phyloP scores from a whole-genome alignment of 2,113 vertebrate genomes.

The Aegithalos caudatus region DNA sequence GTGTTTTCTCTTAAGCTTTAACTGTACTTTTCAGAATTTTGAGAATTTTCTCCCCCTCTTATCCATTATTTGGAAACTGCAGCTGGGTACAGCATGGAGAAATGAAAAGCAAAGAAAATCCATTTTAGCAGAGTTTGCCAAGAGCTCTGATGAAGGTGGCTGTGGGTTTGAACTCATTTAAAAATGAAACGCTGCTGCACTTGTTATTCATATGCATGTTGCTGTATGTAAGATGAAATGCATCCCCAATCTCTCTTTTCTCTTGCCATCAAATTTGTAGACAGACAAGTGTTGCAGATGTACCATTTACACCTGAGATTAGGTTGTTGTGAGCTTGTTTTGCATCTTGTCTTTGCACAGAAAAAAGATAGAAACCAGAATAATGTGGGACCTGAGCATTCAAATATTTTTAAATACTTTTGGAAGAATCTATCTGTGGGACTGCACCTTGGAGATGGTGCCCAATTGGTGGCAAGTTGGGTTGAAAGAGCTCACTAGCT shows the following conservation, averaged over 20 bases:
- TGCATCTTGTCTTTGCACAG: background rate
- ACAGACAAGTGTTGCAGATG: background rate
- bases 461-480: rapidly evolving
- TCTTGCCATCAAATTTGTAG: background rate
- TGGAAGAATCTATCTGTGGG: background rate
- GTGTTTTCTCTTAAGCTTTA: background rate
- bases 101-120: background rate
- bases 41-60: rapidly evolving
- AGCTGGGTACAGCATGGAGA: background rate
- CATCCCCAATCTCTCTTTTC: background rate
- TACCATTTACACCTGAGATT: background rate
- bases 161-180: background rate
- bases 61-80: background rate
- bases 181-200: background rate
- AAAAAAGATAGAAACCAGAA: background rate
- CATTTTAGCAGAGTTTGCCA: background rate
- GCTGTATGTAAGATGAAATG: background rate
- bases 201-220: background rate
- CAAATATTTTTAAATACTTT: background rate
- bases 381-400: background rate
- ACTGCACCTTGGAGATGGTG: background rate
- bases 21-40: background rate
- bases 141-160: background rate
- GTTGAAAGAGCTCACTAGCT: background rate
- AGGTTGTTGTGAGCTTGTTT: background rate